These are phyloP conservation scores for Yasuhikotakia modesta DNA, from an alignment of 2,797 vertebrate genomes.

Conservation along the genomic window DNA sequence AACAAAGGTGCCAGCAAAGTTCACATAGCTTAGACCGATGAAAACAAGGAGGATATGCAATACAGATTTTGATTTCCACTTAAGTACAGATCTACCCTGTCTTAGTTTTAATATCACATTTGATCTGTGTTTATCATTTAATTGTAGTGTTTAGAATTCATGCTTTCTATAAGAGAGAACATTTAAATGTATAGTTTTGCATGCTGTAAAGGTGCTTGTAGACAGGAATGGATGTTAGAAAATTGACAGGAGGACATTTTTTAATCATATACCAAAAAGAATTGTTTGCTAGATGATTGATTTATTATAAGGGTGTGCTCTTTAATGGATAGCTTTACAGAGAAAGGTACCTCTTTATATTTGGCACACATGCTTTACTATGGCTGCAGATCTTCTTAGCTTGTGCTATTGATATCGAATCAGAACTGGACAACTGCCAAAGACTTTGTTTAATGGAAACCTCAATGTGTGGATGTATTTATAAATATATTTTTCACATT, in stretches of 20 bases:
- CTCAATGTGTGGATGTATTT: conserved; percentile 7
- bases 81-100: conserved; percentile 31
- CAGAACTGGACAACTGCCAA: conserved; percentile 64
- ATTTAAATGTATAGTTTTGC: conserved; percentile 61
- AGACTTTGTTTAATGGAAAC: conserved; percentile 47
- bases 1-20: conserved; percentile 4
- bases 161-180: conserved; percentile 79
- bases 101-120: conserved; percentile 50
- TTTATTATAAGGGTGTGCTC: conserved; percentile 86
- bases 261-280: conserved; percentile 58
- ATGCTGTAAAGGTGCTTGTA: conserved; percentile 66
- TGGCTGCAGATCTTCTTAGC: conserved; percentile 41
- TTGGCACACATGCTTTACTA: conserved; percentile 60
- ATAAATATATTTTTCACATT: background rate
- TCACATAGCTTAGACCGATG: background rate
- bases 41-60: conserved; percentile 36
- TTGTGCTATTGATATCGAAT: conserved; percentile 45
- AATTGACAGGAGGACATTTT: conserved; percentile 44
- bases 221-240: conserved; percentile 44
- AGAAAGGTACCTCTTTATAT: conserved; percentile 62
- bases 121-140: conserved; percentile 33
- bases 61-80: conserved; percentile 39
- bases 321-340: conserved; percentile 73
- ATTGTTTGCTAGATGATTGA: conserved; percentile 72
- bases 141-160: conserved; percentile 62